Evolutionary conservation across 2,888 invertebrate genomes (phyloP), one percentile per base, ranked within the genome.

Genomic region (Gerosis bhagava): DNA sequence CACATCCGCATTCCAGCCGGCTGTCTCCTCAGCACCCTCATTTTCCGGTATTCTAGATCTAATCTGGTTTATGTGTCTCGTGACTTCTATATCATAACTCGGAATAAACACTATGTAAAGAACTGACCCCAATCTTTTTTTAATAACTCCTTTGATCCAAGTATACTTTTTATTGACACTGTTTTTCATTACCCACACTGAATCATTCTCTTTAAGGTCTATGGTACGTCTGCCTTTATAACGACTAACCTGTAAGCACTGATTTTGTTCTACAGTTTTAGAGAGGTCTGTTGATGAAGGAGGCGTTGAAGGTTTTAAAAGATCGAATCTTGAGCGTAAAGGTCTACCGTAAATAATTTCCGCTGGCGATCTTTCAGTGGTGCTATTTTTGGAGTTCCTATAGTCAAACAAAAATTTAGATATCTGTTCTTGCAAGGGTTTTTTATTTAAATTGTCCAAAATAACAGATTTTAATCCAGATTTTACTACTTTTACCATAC

Each of bases 361-460:
- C 10, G 44, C 34, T 8, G 50, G 47, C 6, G 50, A 36, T 11
- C 25, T 26, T n/a, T 34, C 43, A 3, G 50, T 54, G 8, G 42
- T 46, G n/a, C 46, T 36, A 26, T 56, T 49, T 11, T 42, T 28
- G 3, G 51, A 54, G 26, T 56, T 51, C 3, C 56, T 24, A 10
- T 52, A 54, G 29, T 52, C 53, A 37, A 51, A 52, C 11, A 57
- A 21, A 31, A 40, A 50, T 32, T 57, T 51, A 5, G 43, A 11
- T 3, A 56, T 19, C 26, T 49, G 42, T 31, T 44, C 25, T 3
- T 37, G 25, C 1, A 37, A 16, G 7, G 2, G 13, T 25, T 37
- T 49, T 6, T 12, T 25, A 37, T 26, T 37, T 15, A 12, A 24
- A 7, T 13, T 24, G 5, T 36, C 36, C n/a, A 36, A 24, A 24